Conservation (phyloP, 2,797 vertebrate genomes). For the Chloroceryle inda region DNA sequence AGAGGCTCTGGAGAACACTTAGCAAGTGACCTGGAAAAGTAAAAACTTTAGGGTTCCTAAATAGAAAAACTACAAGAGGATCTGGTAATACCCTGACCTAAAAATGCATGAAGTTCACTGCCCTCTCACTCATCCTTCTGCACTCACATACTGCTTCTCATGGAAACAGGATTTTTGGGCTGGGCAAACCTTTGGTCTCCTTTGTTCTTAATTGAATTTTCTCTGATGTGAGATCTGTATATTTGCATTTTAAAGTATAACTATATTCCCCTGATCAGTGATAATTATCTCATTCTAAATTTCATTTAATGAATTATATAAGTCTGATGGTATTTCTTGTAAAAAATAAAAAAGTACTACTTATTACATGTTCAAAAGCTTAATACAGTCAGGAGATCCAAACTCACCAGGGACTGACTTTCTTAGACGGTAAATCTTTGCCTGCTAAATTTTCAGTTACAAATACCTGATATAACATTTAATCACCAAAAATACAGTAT, state of each 20-base stretch:
- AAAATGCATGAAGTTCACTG: rapidly evolving
- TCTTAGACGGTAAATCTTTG: conserved; percentile 8
- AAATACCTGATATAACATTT: neutral
- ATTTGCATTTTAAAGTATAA: conserved; percentile 20
- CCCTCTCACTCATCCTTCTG: neutral
- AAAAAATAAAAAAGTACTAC: neutral
- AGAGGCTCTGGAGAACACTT: neutral
- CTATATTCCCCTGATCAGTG: conserved; percentile 16
- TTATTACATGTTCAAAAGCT: conserved; percentile 16
- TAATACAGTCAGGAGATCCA: neutral
- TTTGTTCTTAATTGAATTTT: conserved; percentile 45
- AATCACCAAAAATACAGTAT: neutral
- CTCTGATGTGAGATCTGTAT: neutral
- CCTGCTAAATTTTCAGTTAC: neutral
- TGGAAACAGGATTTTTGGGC: neutral
- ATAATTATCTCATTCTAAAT: neutral
- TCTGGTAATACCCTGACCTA: neutral
- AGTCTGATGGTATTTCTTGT: neutral
- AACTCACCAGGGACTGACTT: neutral
- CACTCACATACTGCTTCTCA: rapidly evolving
- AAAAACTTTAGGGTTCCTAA: neutral
- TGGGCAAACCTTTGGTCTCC: neutral
- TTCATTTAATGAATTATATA: conserved; percentile 49
- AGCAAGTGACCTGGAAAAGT: neutral
- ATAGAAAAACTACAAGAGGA: neutral